Evolutionary conservation across 2,113 vertebrate species (phyloP), one percentile per base, ranked within the genome.

Genomic region (Leucopsar rothschildi): DNA sequence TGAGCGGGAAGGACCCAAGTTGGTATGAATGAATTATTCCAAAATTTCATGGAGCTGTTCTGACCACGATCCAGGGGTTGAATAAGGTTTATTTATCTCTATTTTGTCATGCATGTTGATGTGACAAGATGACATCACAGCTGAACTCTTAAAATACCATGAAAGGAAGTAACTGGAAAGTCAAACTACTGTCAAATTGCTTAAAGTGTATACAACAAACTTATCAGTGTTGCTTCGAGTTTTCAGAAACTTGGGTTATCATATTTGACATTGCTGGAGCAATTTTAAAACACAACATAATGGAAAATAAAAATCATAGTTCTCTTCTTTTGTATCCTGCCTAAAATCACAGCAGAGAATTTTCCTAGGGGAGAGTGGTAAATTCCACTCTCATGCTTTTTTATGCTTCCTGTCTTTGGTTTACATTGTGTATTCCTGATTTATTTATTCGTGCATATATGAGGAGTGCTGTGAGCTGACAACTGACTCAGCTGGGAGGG

Each of bases 401-500:
- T 71, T 76, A 63, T 86, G 69, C 40, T 94, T 81, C 35, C 60
- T 65, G 83, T 80, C 68, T 91, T 87, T 91, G 56, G 60, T 75
- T 86, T 86, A 63, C 70, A 69, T 68, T 35, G 47, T 66, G 22
- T 75, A 60, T 82, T 94, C 47, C 75, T 82, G 40, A 79, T 89
- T 89, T 93, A 92, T 94, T 95, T 95, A 84, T 86, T 91, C 31
- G 1, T 90, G 70, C 66, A 88, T 82, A 69, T 61, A 45, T 82
- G 59, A 69, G n/a, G 19, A 89, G 61, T 50, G 39, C 61, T 88
- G 78, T 64, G 84, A 94, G 69, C 92, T 89, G 73, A 45, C 57
- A 82, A 66, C 73, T 94, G 87, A 85, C 82, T 96, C 92, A 91
- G 85, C 92, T 85, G 53, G 88, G 90, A 80, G 29, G 29, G 45